These are phyloP conservation scores for Limnephilus lunatus DNA, from an alignment of 2,888 invertebrate species.

Conservation along the genomic window DNA sequence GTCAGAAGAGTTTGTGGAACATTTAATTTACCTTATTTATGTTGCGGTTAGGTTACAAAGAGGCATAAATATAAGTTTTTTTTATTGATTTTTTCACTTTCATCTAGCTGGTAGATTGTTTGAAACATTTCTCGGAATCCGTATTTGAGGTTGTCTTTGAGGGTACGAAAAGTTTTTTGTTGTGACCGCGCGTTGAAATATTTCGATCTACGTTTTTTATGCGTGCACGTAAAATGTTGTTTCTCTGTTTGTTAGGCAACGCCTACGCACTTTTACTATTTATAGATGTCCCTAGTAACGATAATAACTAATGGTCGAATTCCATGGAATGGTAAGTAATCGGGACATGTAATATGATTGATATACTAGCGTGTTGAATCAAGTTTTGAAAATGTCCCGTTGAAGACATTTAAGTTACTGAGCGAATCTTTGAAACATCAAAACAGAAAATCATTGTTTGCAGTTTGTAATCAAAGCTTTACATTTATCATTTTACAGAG, in stretches of 20 bases:
- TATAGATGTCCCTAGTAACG: neutral
- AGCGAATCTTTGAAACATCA: neutral
- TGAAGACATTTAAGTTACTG: neutral
- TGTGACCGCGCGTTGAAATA: conserved; percentile 56
- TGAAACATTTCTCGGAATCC: conserved; percentile 5
- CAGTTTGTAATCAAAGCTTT: neutral
- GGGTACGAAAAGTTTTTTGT: conserved; percentile 53
- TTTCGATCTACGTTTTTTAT: neutral
- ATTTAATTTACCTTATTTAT: conserved; percentile 37
- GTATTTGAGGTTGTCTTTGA: conserved; percentile 6
- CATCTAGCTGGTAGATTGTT: conserved; percentile 5
- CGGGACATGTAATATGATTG: conserved; percentile 10
- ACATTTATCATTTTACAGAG: neutral
- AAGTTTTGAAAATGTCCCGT: neutral
- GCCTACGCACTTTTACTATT: neutral
- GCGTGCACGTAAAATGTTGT: neutral
- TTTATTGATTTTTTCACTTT: conserved; percentile 8
- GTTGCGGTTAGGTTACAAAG: conserved; percentile 48
- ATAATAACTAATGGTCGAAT: neutral
- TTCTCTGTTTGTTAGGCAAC: neutral
- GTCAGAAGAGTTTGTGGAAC: conserved; percentile 22
- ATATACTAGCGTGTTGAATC: neutral
- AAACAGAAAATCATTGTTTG: neutral
- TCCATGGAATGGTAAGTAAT: neutral
- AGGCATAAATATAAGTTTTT: neutral